Base-by-base conservation (phyloP, 2,888 invertebrate genomes). In the Cylloceria caligata region DNA sequence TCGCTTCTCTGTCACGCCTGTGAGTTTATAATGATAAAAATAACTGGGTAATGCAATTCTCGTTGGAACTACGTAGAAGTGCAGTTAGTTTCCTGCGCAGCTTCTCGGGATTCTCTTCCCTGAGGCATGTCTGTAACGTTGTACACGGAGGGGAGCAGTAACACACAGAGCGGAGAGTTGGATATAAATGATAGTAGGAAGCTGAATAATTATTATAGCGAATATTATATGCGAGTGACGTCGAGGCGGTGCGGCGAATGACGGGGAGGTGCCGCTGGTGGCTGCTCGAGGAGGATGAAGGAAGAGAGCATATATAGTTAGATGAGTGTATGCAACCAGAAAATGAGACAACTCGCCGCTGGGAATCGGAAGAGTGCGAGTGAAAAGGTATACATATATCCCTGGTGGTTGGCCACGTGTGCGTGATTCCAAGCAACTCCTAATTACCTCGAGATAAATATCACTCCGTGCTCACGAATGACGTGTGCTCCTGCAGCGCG, bases 381-480 rank as follows among this genome's bases (percentile, higher is more conserved):
- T 57, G 84, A 84, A 84, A 85, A 80, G 84, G 81, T 34, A n/a
- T n/a, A n/a, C 34, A 7, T 21, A 42, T 47, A 16, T 36, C 57
- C 45, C 34, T 42, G 47, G 60, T 49, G 71, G 57, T 69, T 71
- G 47, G 57, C 69, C 68, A 47, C 69, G 82, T 83, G 83, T 86
- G 87, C 88, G 88, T 87, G 89, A 90, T 91, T 90, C 88, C 87
- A 83, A 83, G 81, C 86, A 81, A 87, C 88, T 90, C 87, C 90
- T 91, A 91, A 91, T 91, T 91, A 91, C 89, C 87, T 86, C 81
- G 86, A 90, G 91, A 91, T 91, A 90, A 89, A 88, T 91, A 91
- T 91, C 91, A 89, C 85, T 89, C 84, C 85, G 82, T 84, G 86
- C 86, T 88, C 86, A 87, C 88, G 88, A 88, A 89, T 91, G 88